Evolutionary conservation across 2,113 vertebrate genomes (phyloP), one percentile per base, ranked within the genome.

Genomic region (Phylloscopus whistleri): DNA sequence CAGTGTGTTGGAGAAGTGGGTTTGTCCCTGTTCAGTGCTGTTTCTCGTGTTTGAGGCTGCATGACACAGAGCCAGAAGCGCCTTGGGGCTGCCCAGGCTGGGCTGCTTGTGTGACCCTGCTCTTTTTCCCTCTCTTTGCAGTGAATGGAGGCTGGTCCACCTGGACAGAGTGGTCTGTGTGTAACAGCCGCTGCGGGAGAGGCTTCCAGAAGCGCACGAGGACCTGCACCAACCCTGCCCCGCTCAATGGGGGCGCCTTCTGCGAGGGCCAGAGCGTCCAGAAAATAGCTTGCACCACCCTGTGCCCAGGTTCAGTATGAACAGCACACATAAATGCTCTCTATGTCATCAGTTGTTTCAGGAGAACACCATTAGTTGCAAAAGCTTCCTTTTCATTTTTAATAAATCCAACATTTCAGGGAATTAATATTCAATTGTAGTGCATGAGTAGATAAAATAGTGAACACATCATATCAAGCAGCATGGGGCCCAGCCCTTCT

Each of bases 101-200:
- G 10, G 41, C 92, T 85, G 30, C 14, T 4, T 6, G 30, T 1
- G 4, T 2, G 2, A 35, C 37, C 52, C 4, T 9, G 14, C n/a
- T 30, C 13, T 43, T 81, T 62, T 80, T 68, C 53, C 94, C 28
- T 94, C 37, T 76, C 35, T 89, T 73, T 96, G 85, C 95, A 99
- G 99, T 99, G 70, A 99, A 99, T 0, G 99, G 99, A 6, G 99
- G 99, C 74, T 99, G 99, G 99, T 99, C 99, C 3, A 99, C 98
- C 0, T 99, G 99, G 99, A 99, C 99, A 0, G 99, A 99, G 95
- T 99, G 99, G 99, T 99, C 99, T 0, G 97, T 98, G 60, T 99
- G 99, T 41, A 99, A 98, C 93, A 99, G 98, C 92, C 98, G 98
- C 28, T 99, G 99, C 20, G 99, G 99, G 84, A 98, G 98, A 67